Base-by-base conservation (phyloP, 2,888 invertebrate species). In the Diploptera punctata region DNA sequence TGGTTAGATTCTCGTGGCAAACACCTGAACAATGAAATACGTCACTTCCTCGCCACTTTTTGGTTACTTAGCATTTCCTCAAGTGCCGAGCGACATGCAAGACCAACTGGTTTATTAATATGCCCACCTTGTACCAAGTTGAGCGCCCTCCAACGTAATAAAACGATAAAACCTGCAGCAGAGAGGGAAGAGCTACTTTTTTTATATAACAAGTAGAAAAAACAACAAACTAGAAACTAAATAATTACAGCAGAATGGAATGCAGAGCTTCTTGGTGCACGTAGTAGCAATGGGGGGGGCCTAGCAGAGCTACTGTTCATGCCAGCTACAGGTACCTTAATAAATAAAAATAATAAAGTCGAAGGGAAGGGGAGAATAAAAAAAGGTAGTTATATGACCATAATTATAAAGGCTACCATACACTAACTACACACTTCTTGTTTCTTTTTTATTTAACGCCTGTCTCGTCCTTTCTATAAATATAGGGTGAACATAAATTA, bases 351-450 rank as follows among this genome's bases (percentile, higher is more conserved):
- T 65, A 65, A 65, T 65, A 47, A 44, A 65, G 44, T 24, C 16
- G 57, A 57, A 57, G 24, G 57, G 13, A 24, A 21, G 13, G 19
- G 26, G 60, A n/a, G n/a, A 67, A 67, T 13, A n/a, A 43, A 38
- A 57, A 57, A 68, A 54, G 24, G 38, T 31, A 68, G 62, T 70
- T 70, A 70, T 65, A 65, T 62, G 62, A 65, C 70, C 70, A 33
- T 70, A 70, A 70, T 70, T 70, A 70, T 70, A 65, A 70, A 70
- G 43, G 62, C 61, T 47, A 61, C 70, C 38, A 29, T 57, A 29
- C 26, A 57, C 57, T 57, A 57, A 57, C 57, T 24, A 57, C 57
- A 57, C 57, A 57, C 57, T 24, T 44, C 21, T 44, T 65, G 18
- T 16, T 65, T 24, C 65, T 29, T 65, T 65, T 65, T 65, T 65